Evolutionary conservation across 2,797 vertebrate species (phyloP).

Genomic region (Helarctos malayanus): DNA sequence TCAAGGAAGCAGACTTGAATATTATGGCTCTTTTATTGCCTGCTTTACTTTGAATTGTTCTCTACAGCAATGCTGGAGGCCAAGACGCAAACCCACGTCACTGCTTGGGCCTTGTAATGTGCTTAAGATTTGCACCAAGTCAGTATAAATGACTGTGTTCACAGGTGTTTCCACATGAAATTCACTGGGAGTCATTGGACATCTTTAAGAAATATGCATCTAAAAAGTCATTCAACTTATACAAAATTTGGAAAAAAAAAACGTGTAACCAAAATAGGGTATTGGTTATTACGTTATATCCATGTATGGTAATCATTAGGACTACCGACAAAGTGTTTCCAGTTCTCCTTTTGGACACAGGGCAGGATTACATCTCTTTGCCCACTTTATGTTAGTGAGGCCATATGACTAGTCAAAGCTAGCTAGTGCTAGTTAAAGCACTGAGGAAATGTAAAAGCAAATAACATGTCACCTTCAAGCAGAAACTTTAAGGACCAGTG

Average conservation of each 20-base stretch:
- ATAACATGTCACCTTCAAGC: neutral
- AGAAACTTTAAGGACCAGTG: slow-evolving; percentile 14
- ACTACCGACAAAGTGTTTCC: neutral
- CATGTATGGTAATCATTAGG: neutral
- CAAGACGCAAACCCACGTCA: neutral
- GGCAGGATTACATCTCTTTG: neutral
- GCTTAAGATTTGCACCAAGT: neutral
- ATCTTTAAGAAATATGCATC: neutral
- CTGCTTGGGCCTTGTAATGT: neutral
- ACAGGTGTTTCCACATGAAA: slow-evolving; percentile 37
- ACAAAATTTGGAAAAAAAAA: neutral
- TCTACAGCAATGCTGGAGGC: neutral
- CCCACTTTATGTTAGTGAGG: neutral
- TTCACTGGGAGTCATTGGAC: neutral
- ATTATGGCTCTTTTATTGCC: neutral
- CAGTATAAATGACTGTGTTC: neutral
- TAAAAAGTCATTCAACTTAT: neutral
- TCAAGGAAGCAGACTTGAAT: slow-evolving; percentile 1
- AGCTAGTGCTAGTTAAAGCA: neutral
- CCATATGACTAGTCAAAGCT: neutral
- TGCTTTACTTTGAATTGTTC: slow-evolving; percentile 2
- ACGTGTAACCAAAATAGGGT: neutral
- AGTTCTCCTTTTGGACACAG: neutral
- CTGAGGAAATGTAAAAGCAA: slow-evolving; percentile 9
- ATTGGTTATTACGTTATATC: neutral